These are phyloP conservation scores for Coelinius sp. DNA, from an alignment of 2,888 invertebrate species.

Conservation along the genomic window DNA sequence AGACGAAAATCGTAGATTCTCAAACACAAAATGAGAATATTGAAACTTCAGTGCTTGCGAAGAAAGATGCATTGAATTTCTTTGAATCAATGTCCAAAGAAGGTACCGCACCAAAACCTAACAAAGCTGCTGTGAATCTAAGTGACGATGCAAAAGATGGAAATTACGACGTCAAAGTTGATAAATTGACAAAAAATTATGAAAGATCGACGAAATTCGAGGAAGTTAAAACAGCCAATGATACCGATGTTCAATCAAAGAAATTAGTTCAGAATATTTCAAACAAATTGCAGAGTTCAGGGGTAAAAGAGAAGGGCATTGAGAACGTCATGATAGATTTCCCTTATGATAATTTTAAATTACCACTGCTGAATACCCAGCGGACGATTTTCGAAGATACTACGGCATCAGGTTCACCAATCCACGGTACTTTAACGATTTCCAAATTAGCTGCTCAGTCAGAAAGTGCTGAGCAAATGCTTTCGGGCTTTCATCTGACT, in stretches of 20 bases:
- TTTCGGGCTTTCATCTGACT: conserved; percentile 73
- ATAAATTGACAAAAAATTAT: conserved; percentile 66
- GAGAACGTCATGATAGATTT: conserved; percentile 67
- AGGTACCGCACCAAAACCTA: conserved; percentile 61
- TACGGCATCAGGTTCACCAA: conserved; percentile 61
- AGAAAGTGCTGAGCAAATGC: conserved; percentile 63
- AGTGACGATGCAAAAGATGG: conserved; percentile 59
- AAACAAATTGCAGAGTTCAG: conserved; percentile 61
- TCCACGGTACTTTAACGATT: conserved; percentile 61
- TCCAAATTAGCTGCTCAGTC: conserved; percentile 63
- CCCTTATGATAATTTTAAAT: conserved; percentile 65
- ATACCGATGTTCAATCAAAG: conserved; percentile 57
- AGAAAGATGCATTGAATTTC: conserved; percentile 78
- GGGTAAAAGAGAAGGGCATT: conserved; percentile 56
- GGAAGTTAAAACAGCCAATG: conserved; percentile 57
- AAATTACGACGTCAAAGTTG: conserved; percentile 64
- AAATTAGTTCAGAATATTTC: conserved; percentile 64
- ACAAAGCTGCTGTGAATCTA: conserved; percentile 68
- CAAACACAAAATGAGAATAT: conserved; percentile 68
- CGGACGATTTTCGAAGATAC: conserved; percentile 63
- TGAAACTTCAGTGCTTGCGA: conserved; percentile 76
- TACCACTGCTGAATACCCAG: conserved; percentile 57
- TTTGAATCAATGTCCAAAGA: conserved; percentile 77
- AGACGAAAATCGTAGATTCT: conserved; percentile 40
- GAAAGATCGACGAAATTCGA: conserved; percentile 64